Evolutionary conservation across 2,797 vertebrate genomes (phyloP).

Genomic region (Pseudocheirus occidentalis): DNA sequence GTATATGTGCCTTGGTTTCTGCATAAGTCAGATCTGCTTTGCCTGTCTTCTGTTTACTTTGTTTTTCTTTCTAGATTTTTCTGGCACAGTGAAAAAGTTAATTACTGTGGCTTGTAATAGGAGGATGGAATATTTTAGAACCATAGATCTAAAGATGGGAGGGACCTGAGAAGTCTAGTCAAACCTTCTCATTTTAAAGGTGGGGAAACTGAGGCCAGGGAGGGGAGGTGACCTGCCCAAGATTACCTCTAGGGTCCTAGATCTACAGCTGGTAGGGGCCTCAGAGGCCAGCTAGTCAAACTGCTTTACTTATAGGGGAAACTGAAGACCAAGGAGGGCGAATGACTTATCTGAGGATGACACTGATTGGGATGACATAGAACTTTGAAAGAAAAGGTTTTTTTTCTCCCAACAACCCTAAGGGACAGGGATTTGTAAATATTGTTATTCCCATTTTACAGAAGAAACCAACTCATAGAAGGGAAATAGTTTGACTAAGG

Average conservation of each 20-base stretch:
- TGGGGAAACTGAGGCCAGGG: too few relatives aligned
- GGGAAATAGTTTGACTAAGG: neutral
- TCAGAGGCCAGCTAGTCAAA: neutral
- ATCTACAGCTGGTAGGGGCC: neutral
- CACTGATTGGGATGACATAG: neutral
- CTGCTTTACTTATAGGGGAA: neutral
- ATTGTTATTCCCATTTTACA: neutral
- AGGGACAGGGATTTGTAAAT: neutral
- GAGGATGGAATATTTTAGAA: neutral
- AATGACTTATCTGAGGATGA: neutral
- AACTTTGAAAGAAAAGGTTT: neutral
- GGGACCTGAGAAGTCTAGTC: neutral
- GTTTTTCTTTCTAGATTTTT: neutral
- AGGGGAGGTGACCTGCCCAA: neutral
- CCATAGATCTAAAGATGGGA: neutral
- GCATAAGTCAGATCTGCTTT: slow-evolving; percentile 14
- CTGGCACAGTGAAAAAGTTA: neutral
- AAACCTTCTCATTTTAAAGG: too few relatives aligned
- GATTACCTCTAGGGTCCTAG: neutral
- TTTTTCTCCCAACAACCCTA: neutral
- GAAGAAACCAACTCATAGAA: neutral
- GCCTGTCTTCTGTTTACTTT: slow-evolving; percentile 17
- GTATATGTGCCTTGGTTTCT: slow-evolving; percentile 5
- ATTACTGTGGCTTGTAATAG: neutral
- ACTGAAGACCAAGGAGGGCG: neutral